Evolutionary conservation across 2,888 invertebrate species (phyloP).

Genomic region (Conus canariensis): DNA sequence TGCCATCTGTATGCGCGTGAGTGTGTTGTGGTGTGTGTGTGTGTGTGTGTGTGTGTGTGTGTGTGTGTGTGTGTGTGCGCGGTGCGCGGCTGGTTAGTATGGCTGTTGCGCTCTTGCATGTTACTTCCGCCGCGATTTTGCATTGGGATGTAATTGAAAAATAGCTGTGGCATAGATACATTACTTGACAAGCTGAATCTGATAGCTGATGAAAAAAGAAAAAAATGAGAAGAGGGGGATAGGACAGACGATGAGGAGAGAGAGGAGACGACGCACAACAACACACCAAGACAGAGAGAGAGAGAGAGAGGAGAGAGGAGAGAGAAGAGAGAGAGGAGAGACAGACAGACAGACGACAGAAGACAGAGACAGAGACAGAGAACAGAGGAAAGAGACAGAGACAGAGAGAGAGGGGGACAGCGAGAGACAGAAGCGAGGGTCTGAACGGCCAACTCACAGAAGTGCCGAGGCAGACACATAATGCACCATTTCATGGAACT

Average conservation of each 20-base stretch:
- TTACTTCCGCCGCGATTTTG: too few species aligned
- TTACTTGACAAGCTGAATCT: too few species aligned
- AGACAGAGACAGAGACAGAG: background rate
- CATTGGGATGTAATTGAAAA: too few species aligned
- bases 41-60: background rate
- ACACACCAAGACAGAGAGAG: background rate
- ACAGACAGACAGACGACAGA: background rate
- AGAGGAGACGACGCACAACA: too few species aligned
- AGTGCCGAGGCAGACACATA: constrained; percentile 96
- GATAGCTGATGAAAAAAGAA: too few species aligned
- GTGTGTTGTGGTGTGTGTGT: too few species aligned
- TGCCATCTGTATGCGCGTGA: too few species aligned
- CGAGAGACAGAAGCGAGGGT: background rate
- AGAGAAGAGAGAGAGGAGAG: constrained; percentile 2
- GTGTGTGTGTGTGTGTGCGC: background rate
- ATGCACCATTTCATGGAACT: constrained; percentile 98
- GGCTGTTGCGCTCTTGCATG: too few species aligned
- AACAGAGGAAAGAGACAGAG: background rate
- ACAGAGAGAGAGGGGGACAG: background rate
- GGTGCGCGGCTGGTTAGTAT: too few species aligned
- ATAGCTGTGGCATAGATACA: too few species aligned
- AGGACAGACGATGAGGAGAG: too few species aligned
- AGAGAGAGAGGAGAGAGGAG: background rate
- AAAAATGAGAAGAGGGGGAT: too few species aligned
- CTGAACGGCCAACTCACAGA: constrained; percentile 73